Evolutionary conservation across 1,140 invertebrate species (phyloP), one percentile per base, ranked within the genome.

Genomic region (Solenopsis invicta): DNA sequence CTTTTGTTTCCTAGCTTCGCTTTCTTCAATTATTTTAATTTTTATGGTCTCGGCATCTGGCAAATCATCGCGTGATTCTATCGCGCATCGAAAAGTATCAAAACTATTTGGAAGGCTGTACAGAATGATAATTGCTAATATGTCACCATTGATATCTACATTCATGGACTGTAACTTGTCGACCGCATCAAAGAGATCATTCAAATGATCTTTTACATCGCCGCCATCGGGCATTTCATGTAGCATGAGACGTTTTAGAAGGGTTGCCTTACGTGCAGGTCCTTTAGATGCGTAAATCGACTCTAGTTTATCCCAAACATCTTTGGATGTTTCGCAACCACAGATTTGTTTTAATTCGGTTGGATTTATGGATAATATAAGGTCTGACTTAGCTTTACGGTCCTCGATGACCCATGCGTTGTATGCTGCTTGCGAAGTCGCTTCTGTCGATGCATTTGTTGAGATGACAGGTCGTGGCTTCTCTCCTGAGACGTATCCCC

Each of bases 201-300:
- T 66, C 1, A 85, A 13, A 12, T 75, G 59, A 13, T 62, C 24
- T 2, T 41, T 62, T 21, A 64, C 10, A 1, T 61, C 18, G 0
- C 18, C 71, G 4, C 5, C 29, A 13, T 45, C 41, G 0, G 18
- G 9, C 71, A 75, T 75, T 41, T 75, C 50, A 1, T 4, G 34
- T 3, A 59, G 4, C 24, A 41, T 59, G 0, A 75, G 18, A 9
- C 9, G 4, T 10, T 75, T 85, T 0, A 75, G 16, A 1, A 85
- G 34, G 1, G 69, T 66, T 16, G 81, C 59, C 5, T 85, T 66
- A 10, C 50, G 62, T 24, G 66, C 74, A 1, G 56, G 34, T 18
- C 88, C 87, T 29, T 85, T 89, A 12, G 87, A 92, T 21, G 82
- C 61, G 34, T 72, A 72, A 1, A 86, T 67, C 0, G 67, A 62